Base-by-base conservation (phyloP, 2,888 invertebrate species). In the Seladonia tumulorum region DNA sequence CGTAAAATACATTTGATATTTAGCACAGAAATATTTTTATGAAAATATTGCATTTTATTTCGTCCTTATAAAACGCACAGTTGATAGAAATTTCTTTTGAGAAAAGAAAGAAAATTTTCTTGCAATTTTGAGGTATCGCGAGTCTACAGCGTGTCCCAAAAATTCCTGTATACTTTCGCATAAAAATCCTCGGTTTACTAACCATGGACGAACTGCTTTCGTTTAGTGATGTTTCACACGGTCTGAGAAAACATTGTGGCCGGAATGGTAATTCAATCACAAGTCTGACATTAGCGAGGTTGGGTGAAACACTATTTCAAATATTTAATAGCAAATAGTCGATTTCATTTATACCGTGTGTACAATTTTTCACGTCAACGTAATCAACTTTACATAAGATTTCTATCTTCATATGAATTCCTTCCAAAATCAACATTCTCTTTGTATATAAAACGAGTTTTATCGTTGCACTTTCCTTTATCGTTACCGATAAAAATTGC, bases 181-280 rank as follows among this genome's bases (percentile, higher is more conserved):
- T 25, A 16, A 14, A 29, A 5, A 16, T 63, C 25, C 14, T 14
- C 60, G 3, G 25, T 60, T 14, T 60, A 60, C 60, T 63, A 63
- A 63, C 5, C 25, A 22, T 22, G 53, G 25, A 63, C 25, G 25
- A 18, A 29, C 66, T 18, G 35, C 35, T 66, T 66, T 18, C 35
- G 35, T 71, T 78, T 84, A 83, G 70, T 18, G 12, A 42, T 45
- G 71, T 45, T 84, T 83, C 35, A 42, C 78, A 75, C 70, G 49
- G 35, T 74, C 49, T 68, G 70, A 53, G 47, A 29, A 71, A 73
- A 77, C n/a, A 70, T 74, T 49, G 22, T 5, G n/a, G 10, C 74
- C 12, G 18, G 35, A 35, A 42, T 16, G 78, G 53, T 84, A 78
- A 83, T 84, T 75, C 8, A 78, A 71, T 84, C 75, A 70, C 63